These are phyloP conservation scores for Biston stratarius DNA, from an alignment of 2,888 invertebrate species.

Conservation along the genomic window DNA sequence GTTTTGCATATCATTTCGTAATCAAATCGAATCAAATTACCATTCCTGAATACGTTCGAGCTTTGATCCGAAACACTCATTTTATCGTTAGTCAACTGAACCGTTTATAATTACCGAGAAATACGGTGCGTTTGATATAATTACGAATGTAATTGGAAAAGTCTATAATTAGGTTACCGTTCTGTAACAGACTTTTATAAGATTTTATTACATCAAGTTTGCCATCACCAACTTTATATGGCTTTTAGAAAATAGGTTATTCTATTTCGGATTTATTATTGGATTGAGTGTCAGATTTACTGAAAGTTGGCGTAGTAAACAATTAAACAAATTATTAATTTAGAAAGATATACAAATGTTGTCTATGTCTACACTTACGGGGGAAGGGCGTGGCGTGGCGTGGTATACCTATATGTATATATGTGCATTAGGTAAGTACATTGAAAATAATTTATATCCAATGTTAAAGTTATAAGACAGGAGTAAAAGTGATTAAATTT, in stretches of 20 bases:
- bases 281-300: too few species aligned
- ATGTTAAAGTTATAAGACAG: too few species aligned
- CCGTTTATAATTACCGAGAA: conserved; percentile 65
- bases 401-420: too few species aligned
- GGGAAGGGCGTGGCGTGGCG: too few species aligned
- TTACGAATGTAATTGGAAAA: conserved; percentile 51
- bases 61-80: conserved; percentile 52
- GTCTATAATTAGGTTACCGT: conserved; percentile 15
- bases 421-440: too few species aligned
- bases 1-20: conserved; percentile 34
- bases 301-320: too few species aligned
- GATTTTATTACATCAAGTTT: conserved; percentile 1
- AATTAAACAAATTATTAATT: too few species aligned
- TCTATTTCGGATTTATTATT: not conserved
- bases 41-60: conserved; percentile 32
- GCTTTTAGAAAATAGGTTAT: not conserved
- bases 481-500: too few species aligned
- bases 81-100: conserved; percentile 58
- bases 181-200: not conserved
- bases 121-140: conserved; percentile 59
- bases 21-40: conserved; percentile 37
- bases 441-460: too few species aligned
- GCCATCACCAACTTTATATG: not conserved
- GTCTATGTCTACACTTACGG: too few species aligned
- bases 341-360: too few species aligned